Conservation (phyloP, 64 coral and sea anemone genomes). For the Exaiptasia diaphana region DNA sequence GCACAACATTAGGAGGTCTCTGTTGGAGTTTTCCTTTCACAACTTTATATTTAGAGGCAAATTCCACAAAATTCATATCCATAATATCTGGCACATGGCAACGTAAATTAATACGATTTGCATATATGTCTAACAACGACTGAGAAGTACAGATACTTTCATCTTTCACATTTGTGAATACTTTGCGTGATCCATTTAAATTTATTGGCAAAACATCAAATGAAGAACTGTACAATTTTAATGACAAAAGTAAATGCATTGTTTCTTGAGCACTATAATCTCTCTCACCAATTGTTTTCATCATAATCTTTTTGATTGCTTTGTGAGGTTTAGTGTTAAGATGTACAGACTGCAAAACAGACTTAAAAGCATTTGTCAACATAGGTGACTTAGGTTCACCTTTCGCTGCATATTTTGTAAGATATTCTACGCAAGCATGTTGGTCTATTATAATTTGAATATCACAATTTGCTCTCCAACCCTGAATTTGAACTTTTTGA, state of each 20-base stretch:
- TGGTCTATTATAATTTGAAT: slow-evolving; percentile 50
- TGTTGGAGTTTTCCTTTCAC: neutral
- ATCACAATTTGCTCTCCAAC: slow-evolving; percentile 66
- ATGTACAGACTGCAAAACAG: slow-evolving; percentile 8
- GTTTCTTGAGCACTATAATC: slow-evolving; percentile 61
- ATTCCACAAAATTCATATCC: slow-evolving; percentile 34
- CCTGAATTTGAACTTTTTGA: slow-evolving; percentile 22
- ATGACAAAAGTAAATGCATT: slow-evolving; percentile 30
- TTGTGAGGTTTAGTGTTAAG: neutral
- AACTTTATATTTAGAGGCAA: slow-evolving; percentile 33
- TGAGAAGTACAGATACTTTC: neutral
- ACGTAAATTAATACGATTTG: slow-evolving; percentile 9
- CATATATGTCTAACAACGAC: slow-evolving; percentile 41
- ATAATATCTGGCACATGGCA: slow-evolving; percentile 29
- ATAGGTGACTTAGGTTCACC: slow-evolving; percentile 31
- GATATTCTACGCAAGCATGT: slow-evolving; percentile 42
- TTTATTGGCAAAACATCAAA: slow-evolving; percentile 26
- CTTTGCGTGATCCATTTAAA: slow-evolving; percentile 48
- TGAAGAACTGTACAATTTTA: slow-evolving; percentile 34
- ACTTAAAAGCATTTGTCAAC: slow-evolving; percentile 51
- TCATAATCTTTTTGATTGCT: slow-evolving; percentile 21
- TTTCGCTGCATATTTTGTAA: slow-evolving; percentile 24
- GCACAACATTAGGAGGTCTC: neutral
- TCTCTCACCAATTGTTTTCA: slow-evolving; percentile 45
- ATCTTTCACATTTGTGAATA: neutral